Conservation (phyloP, 2,113 vertebrate species). For the rabbit (Oryctolagus cuniculus) region mOryCun1.1 NC_091439.1:18309501-18310000, state of each 20-base stretch:
- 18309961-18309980: background rate
- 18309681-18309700: slow-evolving; percentile 49
- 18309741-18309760: slow-evolving; percentile 47
- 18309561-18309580: background rate
- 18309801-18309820: background rate
- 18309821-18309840: background rate
- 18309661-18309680: slow-evolving; percentile 47
- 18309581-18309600: slow-evolving; percentile 23
- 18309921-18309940: background rate
- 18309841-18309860: slow-evolving; percentile 32
- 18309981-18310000: background rate
- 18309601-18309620: slow-evolving; percentile 46
- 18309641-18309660: slow-evolving; percentile 2
- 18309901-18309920: background rate
- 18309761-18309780: slow-evolving; percentile 11
- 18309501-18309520: slow-evolving; percentile 58
- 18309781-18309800: slow-evolving; percentile 14
- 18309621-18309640: background rate
- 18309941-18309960: slow-evolving; percentile 8
- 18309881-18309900: background rate
- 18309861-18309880: slow-evolving; percentile 16
- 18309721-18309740: background rate
- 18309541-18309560: background rate
- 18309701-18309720: background rate
- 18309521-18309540: slow-evolving; percentile 29